These are phyloP conservation scores for Parascotia fuliginaria DNA, from an alignment of 2,888 invertebrate genomes.

Conservation along the genomic window DNA sequence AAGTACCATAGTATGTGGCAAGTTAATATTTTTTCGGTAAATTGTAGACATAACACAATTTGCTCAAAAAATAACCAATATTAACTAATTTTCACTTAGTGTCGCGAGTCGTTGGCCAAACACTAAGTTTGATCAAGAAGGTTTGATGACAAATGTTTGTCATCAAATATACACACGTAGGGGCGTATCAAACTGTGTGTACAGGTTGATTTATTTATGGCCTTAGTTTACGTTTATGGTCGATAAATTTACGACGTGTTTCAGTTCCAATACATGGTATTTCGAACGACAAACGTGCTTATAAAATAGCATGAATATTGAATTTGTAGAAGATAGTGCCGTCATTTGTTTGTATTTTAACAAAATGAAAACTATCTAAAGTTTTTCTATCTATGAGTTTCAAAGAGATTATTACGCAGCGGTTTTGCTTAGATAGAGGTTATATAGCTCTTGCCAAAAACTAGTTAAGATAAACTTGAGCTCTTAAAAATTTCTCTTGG, in stretches of 20 bases:
- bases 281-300: no score
- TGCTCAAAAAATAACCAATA: conserved; percentile 18
- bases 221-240: neutral
- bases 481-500: no score
- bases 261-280: neutral
- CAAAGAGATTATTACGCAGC: no score
- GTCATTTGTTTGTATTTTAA: no score
- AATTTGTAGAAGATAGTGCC: no score
- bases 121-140: conserved; percentile 18
- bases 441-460: no score
- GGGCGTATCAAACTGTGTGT: conserved; percentile 20
- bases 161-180: conserved; percentile 20
- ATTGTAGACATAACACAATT: conserved; percentile 9
- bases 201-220: conserved; percentile 9
- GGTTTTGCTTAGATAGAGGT: no score
- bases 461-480: no score
- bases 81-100: conserved; percentile 23
- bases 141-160: conserved; percentile 25
- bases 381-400: no score
- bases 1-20: neutral
- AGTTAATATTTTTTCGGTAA: conserved; percentile 2
- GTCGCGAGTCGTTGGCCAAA: conserved; percentile 16
- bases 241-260: neutral
- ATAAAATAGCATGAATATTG: no score
- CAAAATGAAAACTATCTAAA: no score